Conservation (phyloP, 2,113 vertebrate genomes). For the Ochotona princeps region DNA sequence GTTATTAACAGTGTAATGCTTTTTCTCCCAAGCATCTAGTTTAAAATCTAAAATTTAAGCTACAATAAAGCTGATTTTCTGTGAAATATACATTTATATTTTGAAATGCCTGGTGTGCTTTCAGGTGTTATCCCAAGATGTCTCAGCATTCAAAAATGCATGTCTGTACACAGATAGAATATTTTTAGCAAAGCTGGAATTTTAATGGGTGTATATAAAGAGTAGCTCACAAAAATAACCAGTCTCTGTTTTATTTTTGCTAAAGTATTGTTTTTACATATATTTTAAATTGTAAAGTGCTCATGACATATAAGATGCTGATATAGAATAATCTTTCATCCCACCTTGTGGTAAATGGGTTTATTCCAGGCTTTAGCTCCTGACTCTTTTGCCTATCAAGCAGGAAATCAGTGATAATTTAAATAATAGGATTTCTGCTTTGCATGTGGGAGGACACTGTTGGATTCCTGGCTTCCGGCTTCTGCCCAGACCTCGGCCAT, state of each 20-base stretch:
- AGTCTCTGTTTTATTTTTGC: not conserved
- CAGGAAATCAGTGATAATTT: too few species aligned
- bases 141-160: not conserved
- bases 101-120: not conserved
- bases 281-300: not conserved
- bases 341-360: too few species aligned
- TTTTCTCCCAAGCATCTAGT: not conserved
- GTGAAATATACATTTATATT: slow-evolving; percentile 5
- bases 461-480: too few species aligned
- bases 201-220: not conserved
- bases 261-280: not conserved
- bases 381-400: too few species aligned
- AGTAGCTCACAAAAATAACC: not conserved
- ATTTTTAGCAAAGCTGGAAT: not conserved
- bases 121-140: not conserved
- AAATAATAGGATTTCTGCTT: too few species aligned
- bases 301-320: not conserved
- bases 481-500: too few species aligned
- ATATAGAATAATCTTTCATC: too few species aligned
- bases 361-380: too few species aligned
- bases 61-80: not conserved
- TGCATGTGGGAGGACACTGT: too few species aligned
- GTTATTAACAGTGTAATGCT: not conserved
- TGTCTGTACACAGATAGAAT: not conserved
- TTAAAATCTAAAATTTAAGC: not conserved